Conservation (phyloP, 2,113 vertebrate species). For the Nesogale talazaci region DNA sequence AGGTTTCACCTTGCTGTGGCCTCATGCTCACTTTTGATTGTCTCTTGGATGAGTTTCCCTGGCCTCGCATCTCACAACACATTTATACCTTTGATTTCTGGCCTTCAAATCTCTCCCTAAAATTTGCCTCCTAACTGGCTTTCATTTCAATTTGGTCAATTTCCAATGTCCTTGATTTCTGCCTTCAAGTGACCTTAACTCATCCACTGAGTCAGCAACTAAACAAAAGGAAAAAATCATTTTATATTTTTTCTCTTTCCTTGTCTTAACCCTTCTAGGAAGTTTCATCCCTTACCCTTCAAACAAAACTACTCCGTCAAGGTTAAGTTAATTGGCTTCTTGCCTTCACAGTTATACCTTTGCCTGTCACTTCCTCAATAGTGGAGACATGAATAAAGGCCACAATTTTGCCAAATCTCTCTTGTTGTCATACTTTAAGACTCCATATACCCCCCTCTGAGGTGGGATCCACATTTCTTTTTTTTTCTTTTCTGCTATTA, state of each 20-base stretch:
- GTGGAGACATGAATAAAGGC: no score
- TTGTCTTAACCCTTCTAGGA: background rate
- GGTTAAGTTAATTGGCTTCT: slow-evolving; percentile 7
- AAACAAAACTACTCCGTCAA: background rate
- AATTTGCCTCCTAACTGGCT: slow-evolving; percentile 11
- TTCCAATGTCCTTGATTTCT: background rate
- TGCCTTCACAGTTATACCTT: background rate
- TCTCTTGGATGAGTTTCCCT: background rate
- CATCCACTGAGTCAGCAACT: no score
- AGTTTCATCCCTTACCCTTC: background rate
- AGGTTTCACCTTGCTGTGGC: background rate
- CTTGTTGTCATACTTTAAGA: background rate
- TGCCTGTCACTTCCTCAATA: background rate
- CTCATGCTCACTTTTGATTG: background rate
- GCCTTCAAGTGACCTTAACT: no score
- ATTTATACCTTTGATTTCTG: background rate
- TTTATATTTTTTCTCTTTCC: background rate
- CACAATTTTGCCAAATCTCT: fast-evolving
- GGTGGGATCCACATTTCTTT: no score
- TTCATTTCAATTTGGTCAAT: background rate
- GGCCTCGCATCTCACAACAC: background rate
- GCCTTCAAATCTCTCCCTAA: background rate
- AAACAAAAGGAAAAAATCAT: background rate
- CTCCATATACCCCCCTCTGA: no score
- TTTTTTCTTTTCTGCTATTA: background rate